Percentiles rank a stretch among this genome's conserved stretches.
These are phyloP conservation scores for Aplidium turbinatum DNA, from an alignment of 23 tunicate species.

Conservation along the genomic window DNA sequence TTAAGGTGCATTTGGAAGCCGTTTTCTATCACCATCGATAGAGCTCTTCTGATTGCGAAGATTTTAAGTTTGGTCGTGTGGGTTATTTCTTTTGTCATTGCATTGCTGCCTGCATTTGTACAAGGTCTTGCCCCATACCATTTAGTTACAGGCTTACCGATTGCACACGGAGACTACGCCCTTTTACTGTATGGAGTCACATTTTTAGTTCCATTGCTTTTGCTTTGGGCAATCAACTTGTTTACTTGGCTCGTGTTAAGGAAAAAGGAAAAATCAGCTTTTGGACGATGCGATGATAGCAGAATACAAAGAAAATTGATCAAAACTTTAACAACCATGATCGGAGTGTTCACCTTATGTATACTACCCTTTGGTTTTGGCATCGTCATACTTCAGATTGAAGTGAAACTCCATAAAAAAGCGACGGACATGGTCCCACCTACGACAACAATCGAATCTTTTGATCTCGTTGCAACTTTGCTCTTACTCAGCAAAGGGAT, in stretches of 20 bases:
- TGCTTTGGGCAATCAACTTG: constrained; percentile 1
- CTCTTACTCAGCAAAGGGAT: constrained; percentile 23
- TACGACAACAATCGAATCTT: no score
- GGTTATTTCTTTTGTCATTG: constrained; percentile 1
- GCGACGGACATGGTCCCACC: no score
- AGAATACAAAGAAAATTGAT: constrained; percentile 5
- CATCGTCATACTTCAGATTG: constrained; percentile 19
- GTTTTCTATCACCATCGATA: not conserved
- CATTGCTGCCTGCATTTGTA: constrained; percentile 14
- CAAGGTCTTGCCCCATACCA: not conserved
- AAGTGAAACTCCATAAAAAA: no score
- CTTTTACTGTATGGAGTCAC: constrained; percentile 16
- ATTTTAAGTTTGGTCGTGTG: constrained; percentile 6
- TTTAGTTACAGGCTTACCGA: constrained; percentile 17
- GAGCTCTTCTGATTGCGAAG: not conserved
- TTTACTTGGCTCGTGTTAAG: not conserved
- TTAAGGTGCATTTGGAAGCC: not conserved
- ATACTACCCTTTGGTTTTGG: constrained; percentile 12
- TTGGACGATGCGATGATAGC: not conserved
- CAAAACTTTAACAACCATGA: constrained; percentile 18
- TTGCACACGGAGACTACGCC: constrained; percentile 12
- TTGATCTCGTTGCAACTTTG: constrained; percentile 13
- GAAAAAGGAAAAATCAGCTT: constrained; percentile 2
- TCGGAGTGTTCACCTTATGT: constrained; percentile 18
- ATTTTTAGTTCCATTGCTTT: constrained; percentile 11